phyloP scores from a whole-genome alignment of 2,888 invertebrate species.

The Campoplex nolae region DNA sequence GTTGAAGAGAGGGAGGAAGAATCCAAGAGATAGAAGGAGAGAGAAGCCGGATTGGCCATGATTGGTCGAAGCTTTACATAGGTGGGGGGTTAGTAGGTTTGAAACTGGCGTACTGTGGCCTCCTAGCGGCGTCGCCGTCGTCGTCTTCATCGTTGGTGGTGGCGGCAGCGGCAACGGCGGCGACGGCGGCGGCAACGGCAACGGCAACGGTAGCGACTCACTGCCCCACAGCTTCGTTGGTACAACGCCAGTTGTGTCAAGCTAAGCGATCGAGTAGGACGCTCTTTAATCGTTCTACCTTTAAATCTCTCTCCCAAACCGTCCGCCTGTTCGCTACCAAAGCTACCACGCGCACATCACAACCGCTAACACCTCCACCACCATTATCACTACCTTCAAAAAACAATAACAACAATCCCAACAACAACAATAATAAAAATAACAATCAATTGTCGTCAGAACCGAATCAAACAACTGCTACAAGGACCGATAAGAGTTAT shows the following conservation, averaged over 20 bases:
- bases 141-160: slow-evolving; percentile 41
- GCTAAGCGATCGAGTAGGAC: slow-evolving; percentile 85
- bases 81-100: slow-evolving; percentile 76
- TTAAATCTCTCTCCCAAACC: slow-evolving; percentile 78
- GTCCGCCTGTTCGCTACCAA: slow-evolving; percentile 75
- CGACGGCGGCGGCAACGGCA: slow-evolving; percentile 66
- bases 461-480: slow-evolving; percentile 5
- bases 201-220: slow-evolving; percentile 71
- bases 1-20: slow-evolving; percentile 34
- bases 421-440: slow-evolving; percentile 20
- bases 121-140: slow-evolving; percentile 46
- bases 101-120: slow-evolving; percentile 77
- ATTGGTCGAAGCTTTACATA: slow-evolving; percentile 75
- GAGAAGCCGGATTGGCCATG: slow-evolving; percentile 70
- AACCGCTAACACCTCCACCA: slow-evolving; percentile 49
- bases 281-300: slow-evolving; percentile 83
- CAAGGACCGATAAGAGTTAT: slow-evolving; percentile 17
- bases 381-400: not conserved
- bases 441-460: slow-evolving; percentile 28
- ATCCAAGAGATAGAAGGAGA: slow-evolving; percentile 33
- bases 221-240: slow-evolving; percentile 71
- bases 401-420: not conserved
- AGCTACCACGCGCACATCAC: slow-evolving; percentile 73
- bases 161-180: slow-evolving; percentile 18
- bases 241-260: slow-evolving; percentile 84